These are phyloP conservation scores for Harmothoe impar DNA, from an alignment of 2,888 invertebrate species.

Conservation along the genomic window DNA sequence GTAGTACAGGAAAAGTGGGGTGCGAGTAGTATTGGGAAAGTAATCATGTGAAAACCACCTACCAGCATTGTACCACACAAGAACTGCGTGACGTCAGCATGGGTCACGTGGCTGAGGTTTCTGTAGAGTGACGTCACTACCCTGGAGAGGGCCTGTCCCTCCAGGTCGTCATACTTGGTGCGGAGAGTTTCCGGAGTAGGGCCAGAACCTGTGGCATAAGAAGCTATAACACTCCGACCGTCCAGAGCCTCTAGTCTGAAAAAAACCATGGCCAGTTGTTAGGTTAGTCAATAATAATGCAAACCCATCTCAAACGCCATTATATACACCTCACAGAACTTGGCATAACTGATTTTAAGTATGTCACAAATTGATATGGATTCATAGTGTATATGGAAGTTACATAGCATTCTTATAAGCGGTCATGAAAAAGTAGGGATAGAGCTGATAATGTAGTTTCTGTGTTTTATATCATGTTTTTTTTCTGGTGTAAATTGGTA, in stretches of 20 bases:
- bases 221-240: neutral
- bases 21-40: too few species aligned
- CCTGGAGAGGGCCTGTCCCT: conserved; percentile 29
- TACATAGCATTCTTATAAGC: too few species aligned
- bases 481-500: too few species aligned
- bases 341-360: too few species aligned
- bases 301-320: too few species aligned
- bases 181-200: neutral
- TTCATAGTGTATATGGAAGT: too few species aligned
- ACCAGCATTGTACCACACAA: conserved; percentile 37
- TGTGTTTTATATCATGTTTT: too few species aligned
- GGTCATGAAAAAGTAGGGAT: too few species aligned
- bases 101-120: neutral
- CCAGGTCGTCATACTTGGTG: neutral
- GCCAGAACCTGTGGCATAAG: neutral
- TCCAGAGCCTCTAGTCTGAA: neutral
- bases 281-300: neutral
- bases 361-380: too few species aligned
- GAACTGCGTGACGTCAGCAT: neutral
- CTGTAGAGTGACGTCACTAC: conserved; percentile 33
- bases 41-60: neutral
- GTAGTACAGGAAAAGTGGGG: too few species aligned
- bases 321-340: too few species aligned
- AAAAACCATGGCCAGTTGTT: neutral
- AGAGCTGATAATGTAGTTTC: too few species aligned